Conservation (phyloP, 2,113 vertebrate genomes). For the Psettodes erumei region DNA sequence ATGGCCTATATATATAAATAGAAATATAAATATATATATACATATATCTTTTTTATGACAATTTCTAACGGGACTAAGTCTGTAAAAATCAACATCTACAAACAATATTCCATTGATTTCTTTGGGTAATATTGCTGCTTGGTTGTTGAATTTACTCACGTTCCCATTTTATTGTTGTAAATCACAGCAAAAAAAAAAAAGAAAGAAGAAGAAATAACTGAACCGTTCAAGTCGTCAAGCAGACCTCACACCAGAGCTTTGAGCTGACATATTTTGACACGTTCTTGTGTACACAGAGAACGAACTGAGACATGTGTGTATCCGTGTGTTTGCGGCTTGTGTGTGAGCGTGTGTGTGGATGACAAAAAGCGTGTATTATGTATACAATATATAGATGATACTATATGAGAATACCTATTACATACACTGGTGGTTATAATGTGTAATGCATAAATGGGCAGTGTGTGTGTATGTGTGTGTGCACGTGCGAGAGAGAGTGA, state of each 20-base stretch:
- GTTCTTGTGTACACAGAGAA: slow-evolving; percentile 39
- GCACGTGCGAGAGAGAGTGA: slow-evolving; percentile 47
- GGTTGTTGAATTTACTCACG: slow-evolving; percentile 70
- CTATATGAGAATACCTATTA: slow-evolving; percentile 60
- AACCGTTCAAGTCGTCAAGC: slow-evolving; percentile 44
- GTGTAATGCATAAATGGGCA: slow-evolving; percentile 62
- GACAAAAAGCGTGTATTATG: slow-evolving; percentile 24
- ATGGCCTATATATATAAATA: slow-evolving; percentile 78
- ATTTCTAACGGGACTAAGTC: slow-evolving; percentile 79
- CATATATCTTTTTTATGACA: slow-evolving; percentile 77
- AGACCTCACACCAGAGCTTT: slow-evolving; percentile 64
- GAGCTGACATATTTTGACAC: slow-evolving; percentile 50
- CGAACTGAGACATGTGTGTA: slow-evolving; percentile 34
- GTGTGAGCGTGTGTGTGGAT: slow-evolving; percentile 16
- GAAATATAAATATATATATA: slow-evolving; percentile 67
- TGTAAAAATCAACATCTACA: slow-evolving; percentile 75
- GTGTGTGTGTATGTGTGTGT: slow-evolving; percentile 31
- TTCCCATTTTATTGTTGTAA: slow-evolving; percentile 68
- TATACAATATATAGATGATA: slow-evolving; percentile 62
- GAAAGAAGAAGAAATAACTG: slow-evolving; percentile 44
- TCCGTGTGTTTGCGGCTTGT: slow-evolving; percentile 45
- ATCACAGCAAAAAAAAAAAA: slow-evolving; percentile 54
- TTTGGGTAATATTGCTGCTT: slow-evolving; percentile 69
- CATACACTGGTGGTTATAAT: slow-evolving; percentile 62
- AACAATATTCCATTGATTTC: slow-evolving; percentile 68